Percentiles rank a stretch among this genome's conserved stretches.
These are phyloP conservation scores for Tyrophagus putrescentiae DNA, from an alignment of 1,140 invertebrate genomes.

Conservation along the genomic window DNA sequence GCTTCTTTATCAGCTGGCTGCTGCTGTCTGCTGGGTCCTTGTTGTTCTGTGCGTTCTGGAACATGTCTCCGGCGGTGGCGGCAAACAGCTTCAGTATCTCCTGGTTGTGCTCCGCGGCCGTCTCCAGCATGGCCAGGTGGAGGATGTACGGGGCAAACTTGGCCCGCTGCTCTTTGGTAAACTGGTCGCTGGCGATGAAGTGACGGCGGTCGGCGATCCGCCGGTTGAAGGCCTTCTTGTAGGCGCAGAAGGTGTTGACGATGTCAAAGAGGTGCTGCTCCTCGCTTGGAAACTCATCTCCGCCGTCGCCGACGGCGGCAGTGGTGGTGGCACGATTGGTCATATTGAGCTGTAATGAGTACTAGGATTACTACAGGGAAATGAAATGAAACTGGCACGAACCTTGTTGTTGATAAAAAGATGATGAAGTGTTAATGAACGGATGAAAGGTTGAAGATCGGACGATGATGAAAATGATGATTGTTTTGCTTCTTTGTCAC, in stretches of 20 bases:
- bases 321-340: no score
- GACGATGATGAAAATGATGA: no score
- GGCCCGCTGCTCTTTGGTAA: conserved; percentile 47
- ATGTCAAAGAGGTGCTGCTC: conserved; percentile 59
- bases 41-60: conserved; percentile 48
- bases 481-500: no score
- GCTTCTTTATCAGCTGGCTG: conserved; percentile 4
- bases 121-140: conserved; percentile 54
- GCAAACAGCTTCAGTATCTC: conserved; percentile 66
- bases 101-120: conserved; percentile 68
- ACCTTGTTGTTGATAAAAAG: no score
- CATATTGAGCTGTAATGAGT: no score
- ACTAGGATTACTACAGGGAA: no score
- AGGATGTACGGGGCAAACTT: conserved; percentile 56
- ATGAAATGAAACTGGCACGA: no score
- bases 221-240: conserved; percentile 41
- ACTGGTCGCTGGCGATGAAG: conserved; percentile 55
- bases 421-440: no score
- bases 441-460: no score
- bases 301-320: no score
- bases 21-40: neutral
- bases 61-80: conserved; percentile 61
- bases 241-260: conserved; percentile 58
- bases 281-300: no score
- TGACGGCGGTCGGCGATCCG: conserved; percentile 54